Base-by-base conservation (phyloP, 2,888 invertebrate genomes). In the Synergus laeviventris region DNA sequence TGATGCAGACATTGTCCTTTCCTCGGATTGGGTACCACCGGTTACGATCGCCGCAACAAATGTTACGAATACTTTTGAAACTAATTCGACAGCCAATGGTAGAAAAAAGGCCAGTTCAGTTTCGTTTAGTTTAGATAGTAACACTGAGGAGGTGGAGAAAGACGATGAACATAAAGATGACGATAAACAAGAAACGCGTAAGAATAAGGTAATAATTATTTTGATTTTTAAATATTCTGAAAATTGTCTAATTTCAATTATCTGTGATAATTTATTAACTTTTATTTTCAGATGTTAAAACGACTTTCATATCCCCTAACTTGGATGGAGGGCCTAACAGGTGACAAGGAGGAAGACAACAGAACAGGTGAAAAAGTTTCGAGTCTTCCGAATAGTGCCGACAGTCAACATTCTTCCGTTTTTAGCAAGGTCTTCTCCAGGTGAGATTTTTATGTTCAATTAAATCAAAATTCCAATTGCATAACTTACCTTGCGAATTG, bases 391-490 rank as follows among this genome's bases (percentile, higher is more conserved):
- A 92, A 92, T 78, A 93, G 93, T 16, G 93, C 93, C 8, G 94
- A 94, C 84, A 93, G 93, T 82, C 94, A 94, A 87, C 93, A 94
- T 86, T 93, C 93, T 38, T 96, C 96, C 86, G 95, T 97, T 84
- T 97, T 97, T 93, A 97, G 97, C 86, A 97, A 97, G 94, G 97
- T 97, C 84, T 97, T 97, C 91, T 97, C 96, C 90, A 97, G 96
- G 97, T 97, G 91, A 91, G 80, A 64, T 76, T 75, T 64, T 3
- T n/a, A 45, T 36, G 24, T 62, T 60, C 70, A 56, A 56, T 11
- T 16, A 12, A 12, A 61, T 42, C 4, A 18, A 16, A 49, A n/a
- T n/a, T 62, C 21, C 31, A 62, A 36, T 61, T 59, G 18, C 21
- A 56, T 16, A 62, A 76, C 49, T 56, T 24, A 12, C 74, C 42